Conservation (phyloP, 2,888 invertebrate species). For the Rhopalosiphum nymphaeae region DNA sequence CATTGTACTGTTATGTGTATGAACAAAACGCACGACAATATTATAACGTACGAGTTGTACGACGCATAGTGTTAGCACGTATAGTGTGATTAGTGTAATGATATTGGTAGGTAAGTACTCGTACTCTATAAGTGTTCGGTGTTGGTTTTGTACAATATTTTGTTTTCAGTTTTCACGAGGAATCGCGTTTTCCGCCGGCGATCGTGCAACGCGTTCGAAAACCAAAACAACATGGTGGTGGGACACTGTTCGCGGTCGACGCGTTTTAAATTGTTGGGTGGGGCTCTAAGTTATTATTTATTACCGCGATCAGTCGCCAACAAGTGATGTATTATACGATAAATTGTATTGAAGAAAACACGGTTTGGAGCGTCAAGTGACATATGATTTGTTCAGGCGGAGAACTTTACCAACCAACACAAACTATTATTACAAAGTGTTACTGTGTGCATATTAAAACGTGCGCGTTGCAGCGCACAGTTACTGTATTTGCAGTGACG, state of each 20-base stretch:
- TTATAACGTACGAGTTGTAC: neutral
- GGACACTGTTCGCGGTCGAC: neutral
- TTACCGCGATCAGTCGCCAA: neutral
- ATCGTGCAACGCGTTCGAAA: neutral
- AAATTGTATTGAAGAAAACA: neutral
- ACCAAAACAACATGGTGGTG: neutral
- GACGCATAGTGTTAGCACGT: no score
- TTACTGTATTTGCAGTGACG: no score
- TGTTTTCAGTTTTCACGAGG: neutral
- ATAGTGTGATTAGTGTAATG: no score
- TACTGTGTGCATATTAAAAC: neutral
- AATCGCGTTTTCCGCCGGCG: neutral
- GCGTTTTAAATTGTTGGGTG: conserved; percentile 27
- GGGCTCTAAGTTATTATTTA: conserved; percentile 17
- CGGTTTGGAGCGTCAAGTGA: neutral
- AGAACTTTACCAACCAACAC: neutral
- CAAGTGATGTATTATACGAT: neutral
- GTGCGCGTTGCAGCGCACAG: neutral
- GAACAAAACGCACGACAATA: neutral
- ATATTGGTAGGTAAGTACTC: neutral
- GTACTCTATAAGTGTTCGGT: neutral
- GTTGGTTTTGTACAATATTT: neutral
- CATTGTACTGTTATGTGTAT: neutral
- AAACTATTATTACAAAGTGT: neutral
- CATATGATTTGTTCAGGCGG: neutral